Evolutionary conservation across 2,113 vertebrate genomes (phyloP).

Genomic region (Trogon surrucura): DNA sequence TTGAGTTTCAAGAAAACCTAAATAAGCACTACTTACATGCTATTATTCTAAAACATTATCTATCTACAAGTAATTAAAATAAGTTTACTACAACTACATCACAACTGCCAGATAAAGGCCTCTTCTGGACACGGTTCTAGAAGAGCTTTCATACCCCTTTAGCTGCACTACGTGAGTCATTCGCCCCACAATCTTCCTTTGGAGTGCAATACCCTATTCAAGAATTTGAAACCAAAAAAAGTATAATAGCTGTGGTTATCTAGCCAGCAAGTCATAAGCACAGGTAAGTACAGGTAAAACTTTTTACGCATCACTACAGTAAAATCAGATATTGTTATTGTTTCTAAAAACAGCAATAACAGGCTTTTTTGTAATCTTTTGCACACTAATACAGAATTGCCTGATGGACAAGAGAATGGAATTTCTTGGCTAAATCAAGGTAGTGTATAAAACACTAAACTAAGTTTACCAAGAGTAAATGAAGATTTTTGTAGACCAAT

Average conservation of each 20-base stretch:
- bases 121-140: background rate
- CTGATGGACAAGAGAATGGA: background rate
- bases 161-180: background rate
- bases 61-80: background rate
- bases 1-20: background rate
- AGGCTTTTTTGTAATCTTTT: background rate
- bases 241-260: background rate
- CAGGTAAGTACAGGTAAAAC: background rate
- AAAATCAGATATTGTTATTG: background rate
- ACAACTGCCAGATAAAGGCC: background rate
- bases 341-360: background rate
- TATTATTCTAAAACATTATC: background rate
- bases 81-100: background rate
- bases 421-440: background rate
- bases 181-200: background rate
- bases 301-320: background rate
- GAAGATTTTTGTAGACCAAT: background rate
- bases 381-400: background rate
- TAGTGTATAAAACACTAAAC: background rate
- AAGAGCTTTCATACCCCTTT: background rate
- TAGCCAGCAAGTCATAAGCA: background rate
- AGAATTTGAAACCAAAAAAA: background rate
- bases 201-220: background rate
- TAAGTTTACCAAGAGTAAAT: background rate
- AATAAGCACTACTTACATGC: background rate